phyloP scores from a whole-genome alignment of 2,797 vertebrate genomes.

The Moxostoma hubbsi region DNA sequence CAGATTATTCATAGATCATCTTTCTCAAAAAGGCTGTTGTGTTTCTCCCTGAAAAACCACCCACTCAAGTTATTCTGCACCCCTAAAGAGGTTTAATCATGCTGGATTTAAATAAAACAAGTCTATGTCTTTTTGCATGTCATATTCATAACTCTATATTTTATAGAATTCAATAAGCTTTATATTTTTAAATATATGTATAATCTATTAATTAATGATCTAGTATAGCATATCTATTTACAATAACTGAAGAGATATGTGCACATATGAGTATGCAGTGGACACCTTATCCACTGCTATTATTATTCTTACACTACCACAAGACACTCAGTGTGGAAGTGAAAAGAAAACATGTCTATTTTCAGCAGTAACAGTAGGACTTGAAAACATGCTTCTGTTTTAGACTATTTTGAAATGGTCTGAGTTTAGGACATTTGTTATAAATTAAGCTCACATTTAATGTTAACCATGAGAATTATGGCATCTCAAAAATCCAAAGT shows the following conservation, averaged over 20 bases:
- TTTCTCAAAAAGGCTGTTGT: slow-evolving; percentile 32
- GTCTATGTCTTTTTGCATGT: slow-evolving; percentile 65
- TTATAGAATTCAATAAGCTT: slow-evolving; percentile 52
- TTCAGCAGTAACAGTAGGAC: slow-evolving; percentile 55
- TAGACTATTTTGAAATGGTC: slow-evolving; percentile 52
- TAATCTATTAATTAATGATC: slow-evolving; percentile 65
- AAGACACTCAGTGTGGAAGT: slow-evolving; percentile 53
- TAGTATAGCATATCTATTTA: slow-evolving; percentile 70
- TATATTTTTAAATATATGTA: slow-evolving; percentile 43
- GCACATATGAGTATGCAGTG: slow-evolving; percentile 27
- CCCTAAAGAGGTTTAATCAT: slow-evolving; percentile 63
- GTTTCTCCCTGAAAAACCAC: slow-evolving; percentile 45
- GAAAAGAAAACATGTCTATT: slow-evolving; percentile 48
- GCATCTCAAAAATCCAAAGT: slow-evolving; percentile 28
- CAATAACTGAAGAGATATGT: slow-evolving; percentile 64
- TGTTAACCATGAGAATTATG: slow-evolving; percentile 27
- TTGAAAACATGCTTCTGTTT: slow-evolving; percentile 59
- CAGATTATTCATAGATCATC: slow-evolving; percentile 38
- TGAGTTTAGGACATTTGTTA: slow-evolving; percentile 18
- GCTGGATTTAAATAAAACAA: slow-evolving; percentile 67
- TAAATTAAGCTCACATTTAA: slow-evolving; percentile 31
- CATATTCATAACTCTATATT: slow-evolving; percentile 62
- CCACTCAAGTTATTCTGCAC: slow-evolving; percentile 44
- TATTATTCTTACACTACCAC: slow-evolving; percentile 27
- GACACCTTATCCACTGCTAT: background rate